Percentiles rank a stretch among this genome's conserved stretches.
These are phyloP conservation scores for Donacobius atricapilla DNA, from an alignment of 2,113 vertebrate genomes.

Conservation along the genomic window DNA sequence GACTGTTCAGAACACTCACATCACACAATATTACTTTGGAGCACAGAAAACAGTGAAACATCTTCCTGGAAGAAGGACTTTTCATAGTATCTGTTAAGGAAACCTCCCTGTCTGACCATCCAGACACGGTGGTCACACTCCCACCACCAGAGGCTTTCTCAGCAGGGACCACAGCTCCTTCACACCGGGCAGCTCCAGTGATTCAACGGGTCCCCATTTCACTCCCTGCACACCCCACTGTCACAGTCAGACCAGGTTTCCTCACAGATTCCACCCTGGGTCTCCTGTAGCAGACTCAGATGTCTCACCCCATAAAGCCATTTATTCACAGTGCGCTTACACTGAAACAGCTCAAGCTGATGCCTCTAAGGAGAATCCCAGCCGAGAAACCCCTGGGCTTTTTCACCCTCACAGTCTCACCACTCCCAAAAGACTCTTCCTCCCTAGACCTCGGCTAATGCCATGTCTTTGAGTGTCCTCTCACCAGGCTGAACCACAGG, in stretches of 20 bases:
- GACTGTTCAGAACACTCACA: background rate
- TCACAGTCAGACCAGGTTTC: background rate
- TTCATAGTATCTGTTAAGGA: background rate
- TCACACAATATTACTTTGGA: background rate
- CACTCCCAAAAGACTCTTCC: background rate
- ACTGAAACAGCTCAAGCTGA: too few relatives aligned
- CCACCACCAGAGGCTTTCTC: too few relatives aligned
- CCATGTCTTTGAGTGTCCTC: background rate
- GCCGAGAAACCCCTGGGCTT: background rate
- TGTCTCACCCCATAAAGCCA: background rate
- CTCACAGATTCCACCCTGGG: accelerated
- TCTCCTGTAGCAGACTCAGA: accelerated
- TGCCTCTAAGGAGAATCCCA: background rate
- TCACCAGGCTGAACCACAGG: background rate
- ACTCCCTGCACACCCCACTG: background rate
- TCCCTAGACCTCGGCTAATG: accelerated
- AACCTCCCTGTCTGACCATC: background rate
- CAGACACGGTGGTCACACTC: background rate
- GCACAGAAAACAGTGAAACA: background rate
- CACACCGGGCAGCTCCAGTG: background rate
- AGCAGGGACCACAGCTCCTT: too few relatives aligned
- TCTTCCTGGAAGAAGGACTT: background rate
- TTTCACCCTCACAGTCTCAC: background rate
- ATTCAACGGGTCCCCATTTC: accelerated
- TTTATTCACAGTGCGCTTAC: background rate